Evolutionary conservation across 1,140 invertebrate genomes (phyloP), one percentile per base, ranked within the genome.

Genomic region (Fopius arisanus): DNA sequence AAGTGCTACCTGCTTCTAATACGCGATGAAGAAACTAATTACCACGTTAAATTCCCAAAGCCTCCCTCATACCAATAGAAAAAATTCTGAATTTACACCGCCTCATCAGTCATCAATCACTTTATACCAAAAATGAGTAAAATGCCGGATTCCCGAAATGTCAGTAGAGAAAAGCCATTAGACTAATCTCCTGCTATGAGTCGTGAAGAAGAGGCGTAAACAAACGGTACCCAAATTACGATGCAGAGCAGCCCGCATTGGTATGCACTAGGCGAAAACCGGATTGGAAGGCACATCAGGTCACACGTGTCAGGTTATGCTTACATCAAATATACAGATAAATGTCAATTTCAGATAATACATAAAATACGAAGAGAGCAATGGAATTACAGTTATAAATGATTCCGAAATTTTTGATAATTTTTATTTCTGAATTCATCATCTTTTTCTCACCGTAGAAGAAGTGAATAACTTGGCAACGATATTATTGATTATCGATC

Each of bases 181-280:
- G 5, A 7, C 6, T 26, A 26, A 26, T 59, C 19, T 21, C 19
- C 19, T 59, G 1, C 21, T 28, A 59, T 59, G 23, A 59, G 3
- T 19, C 23, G 12, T 3, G 26, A 59, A 59, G 1, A 26, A 26
- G 19, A 2, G 28, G 37, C 67, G 48, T 74, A 66, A 73, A 54
- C 59, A 41, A 72, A 74, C 72, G 77, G 72, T 74, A 75, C 67
- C 77, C 65, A 75, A 78, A 78, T 75, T 75, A 69, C 66, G 70
- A 75, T 75, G 74, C 77, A 75, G 63, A 77, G 23, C 54, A 65
- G 71, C 23, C 40, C 43, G n/a, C 14, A 9, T 78, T 74, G 65
- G 72, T 75, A 75, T 78, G 72, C 77, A 19, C 5, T 63, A 59
- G 19, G 26, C 23, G 67, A 63, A 40, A 74, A 67, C 71, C 51